These are phyloP conservation scores for Gisinianus flammeolus DNA, from an alignment of 2,888 invertebrate genomes.

Conservation along the genomic window DNA sequence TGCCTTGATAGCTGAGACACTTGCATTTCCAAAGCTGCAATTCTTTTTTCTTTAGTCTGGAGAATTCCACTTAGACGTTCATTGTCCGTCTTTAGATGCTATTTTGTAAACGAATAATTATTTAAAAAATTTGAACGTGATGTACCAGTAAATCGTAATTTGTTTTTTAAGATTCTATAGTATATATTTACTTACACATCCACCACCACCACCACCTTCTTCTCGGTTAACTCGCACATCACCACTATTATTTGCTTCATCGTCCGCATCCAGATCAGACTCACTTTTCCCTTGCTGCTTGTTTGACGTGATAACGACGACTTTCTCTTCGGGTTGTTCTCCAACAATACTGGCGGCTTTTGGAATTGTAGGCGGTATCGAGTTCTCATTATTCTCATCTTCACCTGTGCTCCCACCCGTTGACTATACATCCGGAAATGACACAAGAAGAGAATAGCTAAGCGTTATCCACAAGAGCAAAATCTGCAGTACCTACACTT, in stretches of 20 bases:
- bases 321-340: conserved; percentile 53
- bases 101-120: conserved; percentile 4
- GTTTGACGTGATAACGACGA: background rate
- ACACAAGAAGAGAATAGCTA: too few species aligned
- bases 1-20: conserved; percentile 57
- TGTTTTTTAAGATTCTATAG: background rate
- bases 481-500: too few species aligned
- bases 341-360: conserved; percentile 50
- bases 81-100: conserved; percentile 53
- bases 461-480: too few species aligned
- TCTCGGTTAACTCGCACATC: conserved; percentile 38
- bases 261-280: conserved; percentile 69
- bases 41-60: conserved; percentile 55
- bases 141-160: too few species aligned
- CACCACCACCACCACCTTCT: conserved; percentile 18
- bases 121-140: too few species aligned
- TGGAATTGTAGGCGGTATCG: conserved; percentile 64
- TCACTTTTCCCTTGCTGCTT: conserved; percentile 62
- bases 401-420: conserved; percentile 69
- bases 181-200: conserved; percentile 20
- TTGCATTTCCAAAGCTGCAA: conserved; percentile 57
- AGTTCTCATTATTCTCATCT: conserved; percentile 64
- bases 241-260: conserved; percentile 65
- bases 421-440: too few species aligned
- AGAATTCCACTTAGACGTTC: conserved; percentile 51